Base-by-base conservation (phyloP, 2,888 invertebrate species). In the Limnephilus auricula region DNA sequence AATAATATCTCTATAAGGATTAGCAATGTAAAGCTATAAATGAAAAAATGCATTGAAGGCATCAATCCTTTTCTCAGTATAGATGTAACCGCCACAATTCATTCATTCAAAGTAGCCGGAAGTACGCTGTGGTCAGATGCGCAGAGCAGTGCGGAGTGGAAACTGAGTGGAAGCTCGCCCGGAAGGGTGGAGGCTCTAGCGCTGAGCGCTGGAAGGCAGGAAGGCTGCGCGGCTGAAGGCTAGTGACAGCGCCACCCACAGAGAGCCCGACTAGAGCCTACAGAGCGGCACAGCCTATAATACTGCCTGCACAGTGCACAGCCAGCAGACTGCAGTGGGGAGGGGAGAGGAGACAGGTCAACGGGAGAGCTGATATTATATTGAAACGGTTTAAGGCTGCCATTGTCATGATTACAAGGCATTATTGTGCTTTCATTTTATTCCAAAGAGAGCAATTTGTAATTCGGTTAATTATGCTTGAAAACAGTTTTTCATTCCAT, bases 161-260 rank as follows among this genome's bases (percentile, higher is more conserved):
- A 25, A 25, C 65, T 65, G 25, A 65, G 65, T 25, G 25, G 65
- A 65, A n/a, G 65, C 65, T 65, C n/a, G 65, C 65, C 65, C 65
- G 65, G 65, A 65, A 65, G 65, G 25, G 65, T 65, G n/a, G 65
- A 65, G 65, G 65, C 65, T 65, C 65, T 65, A 9, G 25, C 65
- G 65, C 65, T 65, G 65, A n/a, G 65, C 31, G 34, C 82, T 32
- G 34, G 82, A 82, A 13, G 82, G 82, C 82, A 31, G 82, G 31
- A 31, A 82, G 65, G 65, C 65, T 65, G 65, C 65, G 1, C 65
- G 65, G 65, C n/a, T 65, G 65, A 65, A 65, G 65, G 65, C 25
- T 65, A 65, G 65, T 65, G 65, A 65, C 65, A 65, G 65, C 65
- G 65, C 65, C 65, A 65, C 65, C 65, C 65, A 65, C 65, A n/a